Conservation (phyloP, 2,113 vertebrate genomes). For the Mormyrus iriodes region DNA sequence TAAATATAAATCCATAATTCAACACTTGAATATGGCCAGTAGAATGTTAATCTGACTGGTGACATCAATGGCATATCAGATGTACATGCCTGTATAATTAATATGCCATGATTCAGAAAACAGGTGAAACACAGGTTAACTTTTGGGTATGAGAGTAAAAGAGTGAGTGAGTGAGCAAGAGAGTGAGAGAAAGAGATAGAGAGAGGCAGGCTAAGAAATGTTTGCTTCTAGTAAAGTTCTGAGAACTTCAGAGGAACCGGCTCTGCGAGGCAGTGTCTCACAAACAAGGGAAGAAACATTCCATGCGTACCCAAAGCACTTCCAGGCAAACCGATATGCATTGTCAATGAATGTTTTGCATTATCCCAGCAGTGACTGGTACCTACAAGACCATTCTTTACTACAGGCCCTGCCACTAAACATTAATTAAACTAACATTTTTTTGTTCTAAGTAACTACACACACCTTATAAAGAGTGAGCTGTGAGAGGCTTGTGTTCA, state of each 20-base stretch:
- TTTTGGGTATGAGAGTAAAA: background rate
- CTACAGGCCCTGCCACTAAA: background rate
- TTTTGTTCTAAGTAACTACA: background rate
- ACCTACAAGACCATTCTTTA: background rate
- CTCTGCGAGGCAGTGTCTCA: background rate
- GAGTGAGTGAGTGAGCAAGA: background rate
- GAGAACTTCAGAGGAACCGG: background rate
- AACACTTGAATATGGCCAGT: background rate
- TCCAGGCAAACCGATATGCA: background rate
- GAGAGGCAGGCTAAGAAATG: background rate
- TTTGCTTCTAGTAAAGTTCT: background rate
- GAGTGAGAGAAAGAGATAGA: background rate
- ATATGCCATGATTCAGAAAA: background rate
- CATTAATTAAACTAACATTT: background rate
- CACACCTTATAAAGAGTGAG: background rate
- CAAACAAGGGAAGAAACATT: background rate
- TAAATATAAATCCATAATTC: background rate
- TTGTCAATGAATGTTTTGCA: background rate
- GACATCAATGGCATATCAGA: background rate
- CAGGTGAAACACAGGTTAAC: background rate
- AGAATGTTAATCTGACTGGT: background rate
- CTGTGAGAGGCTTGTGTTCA: background rate
- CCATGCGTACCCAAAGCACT: background rate
- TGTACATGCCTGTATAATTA: background rate
- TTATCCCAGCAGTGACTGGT: background rate